Conservation (phyloP, 30 jellyfish, hydroid and myxozoan genomes). For the Calvadosia cruxmelitensis region DNA sequence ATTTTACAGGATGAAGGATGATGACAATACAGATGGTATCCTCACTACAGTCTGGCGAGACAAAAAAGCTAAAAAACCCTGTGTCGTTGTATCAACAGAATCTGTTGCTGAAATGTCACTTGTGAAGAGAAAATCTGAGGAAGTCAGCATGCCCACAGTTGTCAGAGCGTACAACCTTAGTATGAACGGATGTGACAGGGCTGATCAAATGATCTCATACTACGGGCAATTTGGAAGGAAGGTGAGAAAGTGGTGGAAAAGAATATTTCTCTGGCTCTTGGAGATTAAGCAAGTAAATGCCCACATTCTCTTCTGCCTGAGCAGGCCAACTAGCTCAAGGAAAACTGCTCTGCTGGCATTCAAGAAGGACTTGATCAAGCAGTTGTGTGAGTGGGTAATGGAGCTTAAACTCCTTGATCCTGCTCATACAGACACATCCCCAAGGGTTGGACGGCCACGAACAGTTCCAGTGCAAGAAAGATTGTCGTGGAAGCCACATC, state of each 20-base stretch:
- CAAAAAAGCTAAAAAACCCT: constrained; percentile 21
- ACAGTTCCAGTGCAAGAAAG: too few relatives aligned
- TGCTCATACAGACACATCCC: too few relatives aligned
- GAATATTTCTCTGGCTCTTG: constrained; percentile 9
- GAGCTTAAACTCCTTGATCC: too few relatives aligned
- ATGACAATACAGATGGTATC: constrained; percentile 2
- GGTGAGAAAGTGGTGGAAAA: constrained; percentile 15
- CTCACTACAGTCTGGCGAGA: constrained; percentile 7
- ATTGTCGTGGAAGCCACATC: too few relatives aligned
- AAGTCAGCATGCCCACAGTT: neutral
- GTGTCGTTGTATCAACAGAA: constrained; percentile 3
- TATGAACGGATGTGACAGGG: constrained; percentile 25
- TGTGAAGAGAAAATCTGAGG: neutral
- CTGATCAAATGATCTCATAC: constrained; percentile 22
- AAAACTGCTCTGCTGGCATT: too few relatives aligned
- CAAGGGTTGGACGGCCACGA: too few relatives aligned
- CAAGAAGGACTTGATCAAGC: too few relatives aligned
- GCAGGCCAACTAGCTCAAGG: constrained; percentile 2
- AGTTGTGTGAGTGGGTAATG: too few relatives aligned
- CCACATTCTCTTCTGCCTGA: constrained; percentile 4
- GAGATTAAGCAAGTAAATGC: constrained; percentile 18
- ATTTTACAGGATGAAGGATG: neutral
- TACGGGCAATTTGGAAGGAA: neutral
- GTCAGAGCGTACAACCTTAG: neutral
- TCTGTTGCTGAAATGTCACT: neutral